These are phyloP conservation scores for Galerucella pusilla DNA, from an alignment of 2,888 invertebrate genomes.

Conservation along the genomic window DNA sequence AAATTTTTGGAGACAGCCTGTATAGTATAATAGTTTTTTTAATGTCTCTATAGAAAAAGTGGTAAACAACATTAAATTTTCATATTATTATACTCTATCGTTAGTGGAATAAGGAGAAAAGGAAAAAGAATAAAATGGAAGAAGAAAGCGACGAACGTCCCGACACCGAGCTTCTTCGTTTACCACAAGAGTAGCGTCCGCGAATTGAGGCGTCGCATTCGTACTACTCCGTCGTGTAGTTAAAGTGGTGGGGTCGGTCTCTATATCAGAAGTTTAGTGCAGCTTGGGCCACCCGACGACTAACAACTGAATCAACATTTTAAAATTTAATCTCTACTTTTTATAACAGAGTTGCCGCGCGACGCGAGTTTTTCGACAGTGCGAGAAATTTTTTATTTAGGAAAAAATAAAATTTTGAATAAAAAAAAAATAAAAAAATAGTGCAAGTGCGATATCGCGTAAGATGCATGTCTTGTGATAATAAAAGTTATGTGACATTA, in stretches of 20 bases:
- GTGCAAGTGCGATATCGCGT: conserved; percentile 9
- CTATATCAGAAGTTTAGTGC: conserved; percentile 59
- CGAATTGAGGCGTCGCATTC: conserved; percentile 48
- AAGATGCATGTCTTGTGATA: conserved; percentile 18
- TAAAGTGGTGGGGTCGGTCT: conserved; percentile 56
- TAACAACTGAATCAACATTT: conserved; percentile 52
- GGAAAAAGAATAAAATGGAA: background rate
- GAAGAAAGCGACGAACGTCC: conserved; percentile 16
- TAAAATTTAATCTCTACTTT: background rate
- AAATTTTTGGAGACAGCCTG: background rate
- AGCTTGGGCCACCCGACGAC: conserved; percentile 61
- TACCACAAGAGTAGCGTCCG: conserved; percentile 30
- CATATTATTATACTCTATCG: background rate
- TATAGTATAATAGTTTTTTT: background rate
- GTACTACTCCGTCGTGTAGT: conserved; percentile 52
- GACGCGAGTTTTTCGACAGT: conserved; percentile 23
- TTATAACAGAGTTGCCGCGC: conserved; percentile 38
- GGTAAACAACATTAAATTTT: background rate
- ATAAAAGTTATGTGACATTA: conserved; percentile 35
- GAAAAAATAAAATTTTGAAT: background rate
- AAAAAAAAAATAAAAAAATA: conserved; percentile 7
- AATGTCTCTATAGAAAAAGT: background rate
- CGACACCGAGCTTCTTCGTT: conserved; percentile 22
- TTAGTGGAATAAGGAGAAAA: background rate
- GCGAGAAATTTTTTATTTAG: conserved; percentile 2